Evolutionary conservation across 2,888 invertebrate genomes (phyloP), one percentile per base, ranked within the genome.

Genomic region (Eupithecia pulchellata): DNA sequence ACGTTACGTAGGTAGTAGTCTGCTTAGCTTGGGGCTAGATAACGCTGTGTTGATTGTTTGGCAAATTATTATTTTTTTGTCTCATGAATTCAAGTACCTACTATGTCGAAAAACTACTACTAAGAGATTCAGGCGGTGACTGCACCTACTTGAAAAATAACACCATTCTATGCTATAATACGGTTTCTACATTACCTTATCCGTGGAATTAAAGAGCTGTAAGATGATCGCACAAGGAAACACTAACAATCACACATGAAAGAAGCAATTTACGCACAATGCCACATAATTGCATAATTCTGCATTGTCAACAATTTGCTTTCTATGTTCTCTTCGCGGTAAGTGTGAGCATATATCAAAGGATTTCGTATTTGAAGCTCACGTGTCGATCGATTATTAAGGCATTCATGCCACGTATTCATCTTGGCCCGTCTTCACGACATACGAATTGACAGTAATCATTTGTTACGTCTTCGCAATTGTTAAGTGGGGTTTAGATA

Each of bases 221-320:
- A 55, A 61, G 61, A 61, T 61, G 34, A 61, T 34, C 61, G 34
- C 61, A 63, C 68, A 61, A 69, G 73, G 73, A 70, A 72, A 72
- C 66, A 77, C 73, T 77, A 75, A 77, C 77, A 78, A 75, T 76
- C 77, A 75, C 69, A 79, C 72, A 76, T 78, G 78, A 84, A 82
- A 81, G 79, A 75, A 77, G 78, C 78, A 79, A 81, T 83, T 81
- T 81, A 84, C 82, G 74, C 81, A 89, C 88, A 89, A 90, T 87
- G 78, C 80, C 71, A 80, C 74, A 79, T 82, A 87, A 89, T 91
- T 90, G 86, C 85, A 87, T 88, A 91, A 90, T 81, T 75, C 76
- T 75, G 82, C 81, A 86, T 88, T 87, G 88, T 89, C 89, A 87
- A 87, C 87, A 84, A 82, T 85, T 86, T 82, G 81, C 90, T 89